phyloP scores from a whole-genome alignment of 2,797 vertebrate genomes.

The Bufotes viridis region DNA sequence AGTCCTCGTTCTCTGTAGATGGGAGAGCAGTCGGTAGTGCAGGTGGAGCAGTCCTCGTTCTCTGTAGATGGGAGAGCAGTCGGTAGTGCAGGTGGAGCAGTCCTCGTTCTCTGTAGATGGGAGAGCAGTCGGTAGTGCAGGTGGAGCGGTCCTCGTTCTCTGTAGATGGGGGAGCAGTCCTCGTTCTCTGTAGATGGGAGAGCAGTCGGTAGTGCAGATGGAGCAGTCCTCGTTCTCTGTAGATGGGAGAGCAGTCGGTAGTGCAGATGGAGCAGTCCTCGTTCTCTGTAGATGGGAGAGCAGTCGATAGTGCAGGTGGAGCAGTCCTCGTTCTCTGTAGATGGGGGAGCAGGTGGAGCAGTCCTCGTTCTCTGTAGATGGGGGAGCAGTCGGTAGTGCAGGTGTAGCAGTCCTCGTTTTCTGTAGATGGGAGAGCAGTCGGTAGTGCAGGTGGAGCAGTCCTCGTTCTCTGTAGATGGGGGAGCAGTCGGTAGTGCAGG shows the following conservation, averaged over 20 bases:
- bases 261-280: too few species aligned
- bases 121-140: not conserved
- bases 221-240: too few species aligned
- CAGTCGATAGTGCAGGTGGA: not conserved
- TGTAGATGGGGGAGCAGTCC: too few species aligned
- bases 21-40: too few species aligned
- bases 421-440: not conserved
- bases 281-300: not conserved
- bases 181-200: too few species aligned
- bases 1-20: not conserved
- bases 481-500: too few species aligned
- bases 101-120: not conserved
- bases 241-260: too few species aligned
- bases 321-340: not conserved
- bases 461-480: too few species aligned
- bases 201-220: not conserved
- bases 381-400: not conserved
- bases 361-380: too few species aligned
- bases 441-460: too few species aligned
- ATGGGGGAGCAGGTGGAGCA: too few species aligned
- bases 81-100: not conserved
- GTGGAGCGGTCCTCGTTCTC: not conserved
- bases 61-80: not conserved
- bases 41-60: not conserved
- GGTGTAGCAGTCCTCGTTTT: not conserved